Evolutionary conservation across 2,113 vertebrate species (phyloP).

Genomic region (Scolopax mira): DNA sequence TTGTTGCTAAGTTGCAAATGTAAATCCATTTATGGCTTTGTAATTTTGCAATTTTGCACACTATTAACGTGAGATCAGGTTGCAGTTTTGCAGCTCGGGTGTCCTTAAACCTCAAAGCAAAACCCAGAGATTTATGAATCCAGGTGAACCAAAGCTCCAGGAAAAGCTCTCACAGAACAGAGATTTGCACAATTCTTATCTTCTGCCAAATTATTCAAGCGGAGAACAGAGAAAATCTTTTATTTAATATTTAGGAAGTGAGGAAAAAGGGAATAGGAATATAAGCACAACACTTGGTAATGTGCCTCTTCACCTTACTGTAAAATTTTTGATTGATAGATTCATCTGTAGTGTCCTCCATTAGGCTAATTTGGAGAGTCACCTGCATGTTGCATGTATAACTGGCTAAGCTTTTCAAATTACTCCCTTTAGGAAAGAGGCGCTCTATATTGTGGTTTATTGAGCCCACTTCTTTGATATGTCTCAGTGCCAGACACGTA

Average conservation of each 20-base stretch:
- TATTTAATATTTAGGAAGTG: conserved; percentile 5
- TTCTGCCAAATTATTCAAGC: conserved; percentile 32
- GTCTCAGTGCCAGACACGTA: background rate
- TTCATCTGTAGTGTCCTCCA: conserved; percentile 9
- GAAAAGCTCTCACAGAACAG: conserved; percentile 34
- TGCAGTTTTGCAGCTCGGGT: conserved; percentile 26
- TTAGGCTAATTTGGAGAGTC: conserved; percentile 31
- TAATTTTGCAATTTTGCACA: conserved; percentile 30
- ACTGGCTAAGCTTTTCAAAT: conserved; percentile 33
- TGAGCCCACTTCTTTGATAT: background rate
- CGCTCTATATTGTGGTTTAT: background rate
- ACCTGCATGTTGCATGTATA: conserved; percentile 14
- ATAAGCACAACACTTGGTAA: background rate
- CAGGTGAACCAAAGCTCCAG: conserved; percentile 53
- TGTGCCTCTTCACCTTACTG: background rate
- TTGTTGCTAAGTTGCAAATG: conserved; percentile 41
- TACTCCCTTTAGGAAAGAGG: conserved; percentile 13
- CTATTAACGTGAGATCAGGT: conserved; percentile 21
- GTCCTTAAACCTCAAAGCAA: conserved; percentile 44
- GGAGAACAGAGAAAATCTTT: background rate
- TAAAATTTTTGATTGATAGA: conserved; percentile 15
- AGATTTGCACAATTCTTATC: conserved; percentile 49
- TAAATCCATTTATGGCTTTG: conserved; percentile 41
- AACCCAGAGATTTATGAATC: conserved; percentile 45
- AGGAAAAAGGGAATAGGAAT: background rate